Conservation (phyloP, 2,888 invertebrate species). For the Spodoptera picta region DNA sequence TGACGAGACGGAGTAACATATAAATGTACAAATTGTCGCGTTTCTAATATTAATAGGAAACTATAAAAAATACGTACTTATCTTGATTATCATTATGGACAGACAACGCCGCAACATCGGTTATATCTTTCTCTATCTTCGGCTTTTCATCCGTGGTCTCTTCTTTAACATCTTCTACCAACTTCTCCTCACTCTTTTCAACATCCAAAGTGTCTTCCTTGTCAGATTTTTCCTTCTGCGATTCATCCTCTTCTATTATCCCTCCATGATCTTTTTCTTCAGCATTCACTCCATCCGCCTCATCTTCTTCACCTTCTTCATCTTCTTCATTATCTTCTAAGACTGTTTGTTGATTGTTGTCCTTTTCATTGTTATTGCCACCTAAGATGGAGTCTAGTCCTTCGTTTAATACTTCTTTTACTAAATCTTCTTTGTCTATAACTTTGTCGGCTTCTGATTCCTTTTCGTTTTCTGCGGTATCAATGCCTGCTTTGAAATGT, state of each 20-base stretch:
- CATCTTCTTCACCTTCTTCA: background rate
- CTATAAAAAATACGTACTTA: too few species aligned
- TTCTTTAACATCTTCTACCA: too few species aligned
- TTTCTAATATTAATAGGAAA: too few species aligned
- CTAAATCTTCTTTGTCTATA: background rate
- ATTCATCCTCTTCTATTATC: background rate
- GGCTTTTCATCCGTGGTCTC: background rate
- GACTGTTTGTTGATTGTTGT: background rate
- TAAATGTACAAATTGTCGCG: too few species aligned
- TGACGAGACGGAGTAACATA: too few species aligned
- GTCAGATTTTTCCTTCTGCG: too few species aligned
- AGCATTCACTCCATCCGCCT: background rate
- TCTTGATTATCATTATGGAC: too few species aligned
- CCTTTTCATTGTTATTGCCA: background rate
- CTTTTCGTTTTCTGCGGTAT: background rate
- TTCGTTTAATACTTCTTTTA: conserved; percentile 4
- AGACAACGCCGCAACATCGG: too few species aligned
- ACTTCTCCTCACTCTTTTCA: too few species aligned
- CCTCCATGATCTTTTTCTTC: background rate
- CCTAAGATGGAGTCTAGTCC: background rate
- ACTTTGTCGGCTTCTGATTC: background rate
- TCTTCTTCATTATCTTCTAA: background rate
- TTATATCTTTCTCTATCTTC: background rate
- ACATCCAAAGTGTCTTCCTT: too few species aligned
- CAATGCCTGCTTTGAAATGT: too few species aligned